A percentile compares a stretch with the other conserved stretches of the same genome.
Evolutionary conservation across 2,113 vertebrate genomes (phyloP).

Genomic region (Tylochromis polylepis): DNA sequence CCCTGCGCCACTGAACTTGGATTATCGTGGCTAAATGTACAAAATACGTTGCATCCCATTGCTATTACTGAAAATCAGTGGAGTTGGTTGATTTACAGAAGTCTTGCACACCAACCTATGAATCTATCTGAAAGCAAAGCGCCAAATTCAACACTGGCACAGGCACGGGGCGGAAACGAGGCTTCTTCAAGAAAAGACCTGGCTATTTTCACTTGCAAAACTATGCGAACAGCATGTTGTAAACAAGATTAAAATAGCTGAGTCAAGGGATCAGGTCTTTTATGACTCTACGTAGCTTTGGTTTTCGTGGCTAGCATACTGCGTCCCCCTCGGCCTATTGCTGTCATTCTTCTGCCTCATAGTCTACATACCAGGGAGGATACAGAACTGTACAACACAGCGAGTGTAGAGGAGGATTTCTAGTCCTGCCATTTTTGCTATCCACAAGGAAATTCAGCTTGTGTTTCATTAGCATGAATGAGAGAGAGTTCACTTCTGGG

Average conservation of each 20-base stretch:
- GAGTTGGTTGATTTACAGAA: slow-evolving; percentile 35
- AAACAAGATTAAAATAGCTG: slow-evolving; percentile 57
- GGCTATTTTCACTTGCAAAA: slow-evolving; percentile 7
- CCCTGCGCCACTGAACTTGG: slow-evolving; percentile 18
- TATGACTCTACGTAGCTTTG: slow-evolving; percentile 42
- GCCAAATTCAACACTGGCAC: slow-evolving; percentile 51
- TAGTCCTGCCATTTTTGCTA: background rate
- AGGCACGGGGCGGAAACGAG: background rate
- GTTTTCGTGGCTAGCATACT: slow-evolving; percentile 15
- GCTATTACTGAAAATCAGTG: slow-evolving; percentile 26
- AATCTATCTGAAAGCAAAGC: slow-evolving; percentile 36
- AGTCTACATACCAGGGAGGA: slow-evolving; percentile 52
- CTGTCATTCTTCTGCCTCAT: slow-evolving; percentile 23
- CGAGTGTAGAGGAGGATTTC: slow-evolving; percentile 35
- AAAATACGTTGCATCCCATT: slow-evolving; percentile 7
- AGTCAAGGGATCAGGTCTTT: slow-evolving; percentile 38
- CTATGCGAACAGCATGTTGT: slow-evolving; percentile 1
- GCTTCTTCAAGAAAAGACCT: background rate
- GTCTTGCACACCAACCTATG: slow-evolving; percentile 9
- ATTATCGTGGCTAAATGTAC: slow-evolving; percentile 35
- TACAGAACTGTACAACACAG: slow-evolving; percentile 12
- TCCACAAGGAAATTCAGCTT: background rate
- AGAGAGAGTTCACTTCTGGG: background rate
- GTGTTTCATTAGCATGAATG: background rate
- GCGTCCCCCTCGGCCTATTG: background rate